A percentile compares a stretch with the other conserved stretches of the same genome.
Evolutionary conservation across 2,113 vertebrate species (phyloP).

Genomic region (Aptenodytes forsteri): DNA sequence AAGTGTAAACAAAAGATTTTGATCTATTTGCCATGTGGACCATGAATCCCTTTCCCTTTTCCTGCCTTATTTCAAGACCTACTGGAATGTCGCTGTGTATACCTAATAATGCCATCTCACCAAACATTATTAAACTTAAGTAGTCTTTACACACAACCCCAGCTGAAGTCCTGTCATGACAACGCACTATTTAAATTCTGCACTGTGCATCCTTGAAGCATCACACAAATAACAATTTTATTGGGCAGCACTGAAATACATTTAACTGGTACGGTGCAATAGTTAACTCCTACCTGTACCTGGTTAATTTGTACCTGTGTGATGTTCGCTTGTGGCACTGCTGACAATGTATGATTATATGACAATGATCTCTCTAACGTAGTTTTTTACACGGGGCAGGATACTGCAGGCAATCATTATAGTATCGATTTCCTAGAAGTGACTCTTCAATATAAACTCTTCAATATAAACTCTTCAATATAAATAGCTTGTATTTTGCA

Average conservation of each 20-base stretch:
- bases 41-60: background rate
- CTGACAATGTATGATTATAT: background rate
- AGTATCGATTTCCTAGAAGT: background rate
- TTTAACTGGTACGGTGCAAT: fast-evolving
- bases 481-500: background rate
- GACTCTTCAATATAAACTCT: background rate
- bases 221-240: background rate
- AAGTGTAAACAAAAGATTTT: background rate
- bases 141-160: background rate
- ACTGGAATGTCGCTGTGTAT: background rate
- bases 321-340: fast-evolving
- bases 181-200: background rate
- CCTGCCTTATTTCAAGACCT: background rate
- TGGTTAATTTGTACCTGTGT: background rate
- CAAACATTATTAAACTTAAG: background rate
- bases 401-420: background rate
- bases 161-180: background rate
- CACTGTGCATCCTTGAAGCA: background rate
- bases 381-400: background rate
- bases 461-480: background rate
- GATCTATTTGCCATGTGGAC: background rate
- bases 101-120: background rate
- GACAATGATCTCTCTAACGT: background rate
- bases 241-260: background rate
- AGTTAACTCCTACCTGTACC: background rate